These are phyloP conservation scores for Phyto melanocephala DNA, from an alignment of 2,888 invertebrate species.

Conservation along the genomic window DNA sequence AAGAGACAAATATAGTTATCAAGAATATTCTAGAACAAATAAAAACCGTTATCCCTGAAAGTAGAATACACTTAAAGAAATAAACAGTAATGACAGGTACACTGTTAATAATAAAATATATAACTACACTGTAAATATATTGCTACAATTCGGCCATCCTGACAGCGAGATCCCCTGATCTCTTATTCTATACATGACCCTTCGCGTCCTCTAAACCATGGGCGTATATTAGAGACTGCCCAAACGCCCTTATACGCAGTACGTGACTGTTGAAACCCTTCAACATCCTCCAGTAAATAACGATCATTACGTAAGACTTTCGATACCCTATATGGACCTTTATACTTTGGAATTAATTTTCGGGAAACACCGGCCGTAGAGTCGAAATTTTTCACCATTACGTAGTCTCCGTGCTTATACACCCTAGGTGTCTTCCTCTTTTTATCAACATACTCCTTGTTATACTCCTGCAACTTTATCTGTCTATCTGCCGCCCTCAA, in stretches of 20 bases:
- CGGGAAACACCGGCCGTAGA: conserved; percentile 26
- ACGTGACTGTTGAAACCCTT: no score
- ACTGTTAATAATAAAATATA: no score
- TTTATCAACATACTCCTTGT: neutral
- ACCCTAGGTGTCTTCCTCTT: conserved; percentile 9
- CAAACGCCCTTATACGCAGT: no score
- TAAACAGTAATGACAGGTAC: no score
- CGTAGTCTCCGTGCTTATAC: conserved; percentile 36
- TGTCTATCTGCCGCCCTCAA: neutral
- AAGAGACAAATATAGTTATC: no score
- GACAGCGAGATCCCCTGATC: conserved; percentile 19
- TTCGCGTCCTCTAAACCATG: conserved; percentile 26
- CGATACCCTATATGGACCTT: conserved; percentile 29
- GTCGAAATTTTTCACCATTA: neutral
- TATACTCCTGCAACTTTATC: neutral
- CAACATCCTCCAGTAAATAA: conserved; percentile 36
- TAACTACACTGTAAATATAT: no score
- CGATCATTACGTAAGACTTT: conserved; percentile 35
- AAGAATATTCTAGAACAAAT: no score
- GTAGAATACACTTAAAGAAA: no score
- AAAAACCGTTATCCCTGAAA: no score
- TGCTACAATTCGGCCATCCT: no score
- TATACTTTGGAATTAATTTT: conserved; percentile 35
- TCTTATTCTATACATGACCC: neutral
- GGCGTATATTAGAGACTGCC: no score